Conservation (phyloP, 1,140 invertebrate species). For the Drosophila paulistorum region DNA sequence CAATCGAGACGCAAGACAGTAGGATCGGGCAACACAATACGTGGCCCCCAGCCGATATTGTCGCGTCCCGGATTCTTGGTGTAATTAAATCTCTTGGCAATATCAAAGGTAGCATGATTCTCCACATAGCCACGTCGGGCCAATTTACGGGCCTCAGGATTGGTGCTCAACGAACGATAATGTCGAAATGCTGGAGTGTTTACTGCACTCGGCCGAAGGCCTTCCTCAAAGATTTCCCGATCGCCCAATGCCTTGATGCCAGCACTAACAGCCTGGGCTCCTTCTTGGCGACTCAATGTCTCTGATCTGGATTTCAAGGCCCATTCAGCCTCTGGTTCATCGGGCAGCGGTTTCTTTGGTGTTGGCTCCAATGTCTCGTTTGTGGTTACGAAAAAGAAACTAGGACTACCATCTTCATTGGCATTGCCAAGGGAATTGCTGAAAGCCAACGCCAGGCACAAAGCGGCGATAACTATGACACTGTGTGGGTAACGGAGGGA, state of each 20-base stretch:
- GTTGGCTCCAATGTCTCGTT: constrained; percentile 41
- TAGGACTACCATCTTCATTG: constrained; percentile 27
- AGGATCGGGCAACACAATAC: constrained; percentile 76
- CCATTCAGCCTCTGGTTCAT: constrained; percentile 70
- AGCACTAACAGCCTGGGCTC: constrained; percentile 63
- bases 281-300: constrained; percentile 32
- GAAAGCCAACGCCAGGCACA: constrained; percentile 55
- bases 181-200: constrained; percentile 88
- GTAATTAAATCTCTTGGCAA: constrained; percentile 82
- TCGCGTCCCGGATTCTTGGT: constrained; percentile 74
- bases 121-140: constrained; percentile 87
- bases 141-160: constrained; percentile 84
- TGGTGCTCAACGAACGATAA: constrained; percentile 87
- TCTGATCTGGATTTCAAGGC: constrained; percentile 39
- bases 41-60: constrained; percentile 85
- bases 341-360: constrained; percentile 54
- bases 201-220: constrained; percentile 82
- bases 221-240: constrained; percentile 84
- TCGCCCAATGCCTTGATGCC: constrained; percentile 85
- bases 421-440: constrained; percentile 31
- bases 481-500: constrained; percentile 27
- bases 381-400: constrained; percentile 65
- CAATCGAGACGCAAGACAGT: constrained; percentile 49
- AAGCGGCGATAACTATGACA: constrained; percentile 67
- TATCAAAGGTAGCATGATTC: constrained; percentile 86